Conservation (phyloP, 2,797 vertebrate species). For the Acanthiza pusilla region DNA sequence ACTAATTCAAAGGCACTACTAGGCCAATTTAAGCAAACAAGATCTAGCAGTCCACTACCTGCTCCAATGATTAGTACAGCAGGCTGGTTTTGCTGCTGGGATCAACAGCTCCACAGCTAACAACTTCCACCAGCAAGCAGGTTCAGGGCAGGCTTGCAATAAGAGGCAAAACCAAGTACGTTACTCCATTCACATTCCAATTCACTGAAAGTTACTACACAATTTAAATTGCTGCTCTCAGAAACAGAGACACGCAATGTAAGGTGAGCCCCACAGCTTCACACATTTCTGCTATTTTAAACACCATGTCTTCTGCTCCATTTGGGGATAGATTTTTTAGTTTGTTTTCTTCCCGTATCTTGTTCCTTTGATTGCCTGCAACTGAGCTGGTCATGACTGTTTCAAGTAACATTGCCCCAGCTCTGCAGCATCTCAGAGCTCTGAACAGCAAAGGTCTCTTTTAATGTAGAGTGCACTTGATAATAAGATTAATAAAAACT, state of each 20-base stretch:
- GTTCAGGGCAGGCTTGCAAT: background rate
- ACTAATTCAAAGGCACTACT: background rate
- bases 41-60: background rate
- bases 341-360: background rate
- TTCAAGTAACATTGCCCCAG: background rate
- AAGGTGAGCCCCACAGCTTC: background rate
- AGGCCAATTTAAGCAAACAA: slow-evolving; percentile 12
- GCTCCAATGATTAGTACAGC: background rate
- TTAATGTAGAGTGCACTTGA: background rate
- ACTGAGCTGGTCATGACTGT: background rate
- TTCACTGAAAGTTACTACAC: background rate
- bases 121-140: background rate
- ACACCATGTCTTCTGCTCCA: background rate
- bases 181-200: background rate
- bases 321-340: background rate
- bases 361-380: background rate
- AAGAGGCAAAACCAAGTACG: background rate
- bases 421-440: background rate
- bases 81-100: background rate
- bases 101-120: background rate
- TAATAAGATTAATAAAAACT: background rate
- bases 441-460: background rate
- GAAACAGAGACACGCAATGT: background rate
- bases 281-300: background rate
- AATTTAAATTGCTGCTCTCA: background rate